A percentile compares a stretch with the other conserved stretches of the same genome.
Conservation (phyloP, 1,140 invertebrate genomes). For the Cyrtorhinus lividipennis region DNA sequence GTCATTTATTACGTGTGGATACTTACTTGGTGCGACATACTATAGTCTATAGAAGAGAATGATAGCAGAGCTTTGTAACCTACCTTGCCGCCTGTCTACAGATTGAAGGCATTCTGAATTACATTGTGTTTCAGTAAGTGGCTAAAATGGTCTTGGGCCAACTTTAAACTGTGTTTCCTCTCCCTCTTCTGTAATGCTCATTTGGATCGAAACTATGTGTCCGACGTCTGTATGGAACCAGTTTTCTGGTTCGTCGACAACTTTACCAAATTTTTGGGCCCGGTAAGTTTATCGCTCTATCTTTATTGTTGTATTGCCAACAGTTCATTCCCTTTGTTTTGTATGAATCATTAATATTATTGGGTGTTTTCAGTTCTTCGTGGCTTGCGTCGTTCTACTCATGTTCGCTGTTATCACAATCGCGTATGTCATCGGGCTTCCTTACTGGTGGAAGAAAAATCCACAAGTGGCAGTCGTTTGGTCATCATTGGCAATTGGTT, state of each 20-base stretch:
- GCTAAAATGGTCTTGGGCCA: slow-evolving; percentile 17
- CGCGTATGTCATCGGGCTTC: slow-evolving; percentile 78
- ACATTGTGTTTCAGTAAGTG: slow-evolving; percentile 23
- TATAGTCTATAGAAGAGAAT: too few species aligned
- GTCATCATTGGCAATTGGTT: slow-evolving; percentile 83
- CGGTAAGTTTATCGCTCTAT: slow-evolving; percentile 22
- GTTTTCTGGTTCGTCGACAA: slow-evolving; percentile 91
- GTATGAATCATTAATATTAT: too few species aligned
- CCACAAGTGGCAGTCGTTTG: slow-evolving; percentile 50
- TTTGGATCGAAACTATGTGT: slow-evolving; percentile 54
- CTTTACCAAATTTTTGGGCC: slow-evolving; percentile 45
- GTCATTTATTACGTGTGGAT: too few species aligned
- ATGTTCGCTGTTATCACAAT: slow-evolving; percentile 67
- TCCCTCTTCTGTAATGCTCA: slow-evolving; percentile 53
- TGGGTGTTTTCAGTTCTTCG: slow-evolving; percentile 55
- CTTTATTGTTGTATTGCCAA: neutral
- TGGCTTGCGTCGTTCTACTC: slow-evolving; percentile 59
- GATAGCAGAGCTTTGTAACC: too few species aligned
- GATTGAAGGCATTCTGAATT: too few species aligned
- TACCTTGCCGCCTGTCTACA: too few species aligned
- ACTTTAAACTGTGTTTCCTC: slow-evolving; percentile 25
- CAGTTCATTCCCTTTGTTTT: neutral
- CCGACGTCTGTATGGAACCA: slow-evolving; percentile 78
- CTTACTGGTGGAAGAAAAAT: slow-evolving; percentile 73
- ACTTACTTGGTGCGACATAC: too few species aligned